These are phyloP conservation scores for Natrix natrix DNA, from an alignment of 2,797 vertebrate species.

Conservation along the genomic window DNA sequence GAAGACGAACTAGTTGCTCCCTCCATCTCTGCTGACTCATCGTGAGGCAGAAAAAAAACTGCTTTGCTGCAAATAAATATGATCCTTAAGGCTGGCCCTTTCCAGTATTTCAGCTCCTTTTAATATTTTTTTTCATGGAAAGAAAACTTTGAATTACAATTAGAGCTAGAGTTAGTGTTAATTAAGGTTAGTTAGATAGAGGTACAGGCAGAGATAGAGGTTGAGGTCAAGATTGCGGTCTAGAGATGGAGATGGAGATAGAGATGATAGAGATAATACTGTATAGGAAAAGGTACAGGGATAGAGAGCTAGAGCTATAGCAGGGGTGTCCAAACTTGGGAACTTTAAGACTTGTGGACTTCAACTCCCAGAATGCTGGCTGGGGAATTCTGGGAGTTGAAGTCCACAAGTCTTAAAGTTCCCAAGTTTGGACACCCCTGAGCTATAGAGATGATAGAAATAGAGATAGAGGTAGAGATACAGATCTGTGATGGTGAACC, in stretches of 20 bases:
- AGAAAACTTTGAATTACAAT: not conserved
- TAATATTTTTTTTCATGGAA: not conserved
- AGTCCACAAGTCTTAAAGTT: too few relatives aligned
- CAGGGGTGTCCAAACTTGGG: too few relatives aligned
- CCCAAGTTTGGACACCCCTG: too few relatives aligned
- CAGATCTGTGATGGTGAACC: too few relatives aligned
- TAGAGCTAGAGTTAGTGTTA: not conserved
- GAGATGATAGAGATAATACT: too few relatives aligned
- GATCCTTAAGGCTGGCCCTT: not conserved
- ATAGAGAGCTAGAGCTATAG: not conserved
- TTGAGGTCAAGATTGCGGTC: not conserved
- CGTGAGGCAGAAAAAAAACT: not conserved
- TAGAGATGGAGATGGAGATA: not conserved
- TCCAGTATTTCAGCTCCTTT: not conserved
- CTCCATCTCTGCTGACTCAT: not conserved
- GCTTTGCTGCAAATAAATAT: not conserved
- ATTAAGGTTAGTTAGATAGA: not conserved
- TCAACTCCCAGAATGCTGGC: too few relatives aligned
- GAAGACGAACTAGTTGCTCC: not conserved
- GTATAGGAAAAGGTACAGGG: too few relatives aligned
- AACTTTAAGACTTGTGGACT: too few relatives aligned
- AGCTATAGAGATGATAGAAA: not conserved
- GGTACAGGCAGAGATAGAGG: not conserved
- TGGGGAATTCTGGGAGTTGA: too few relatives aligned
- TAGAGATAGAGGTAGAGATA: not conserved